Percentiles rank a stretch among this genome's conserved stretches.
Conservation (phyloP, 2,113 vertebrate species). For the Turdus rufiventris region DNA sequence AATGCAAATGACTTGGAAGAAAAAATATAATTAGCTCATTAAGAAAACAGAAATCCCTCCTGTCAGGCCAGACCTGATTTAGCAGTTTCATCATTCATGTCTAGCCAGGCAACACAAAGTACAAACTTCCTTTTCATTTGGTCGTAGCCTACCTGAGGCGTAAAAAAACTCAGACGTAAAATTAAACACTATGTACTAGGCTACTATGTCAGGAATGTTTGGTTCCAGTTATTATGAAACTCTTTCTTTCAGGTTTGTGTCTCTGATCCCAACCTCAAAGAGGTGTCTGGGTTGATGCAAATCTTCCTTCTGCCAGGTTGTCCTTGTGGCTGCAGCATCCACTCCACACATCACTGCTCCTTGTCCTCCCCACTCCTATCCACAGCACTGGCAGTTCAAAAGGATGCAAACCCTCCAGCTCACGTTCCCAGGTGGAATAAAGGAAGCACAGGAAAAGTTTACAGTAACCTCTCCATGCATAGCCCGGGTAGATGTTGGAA, state of each 20-base stretch:
- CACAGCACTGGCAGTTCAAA: background rate
- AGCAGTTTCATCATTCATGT: background rate
- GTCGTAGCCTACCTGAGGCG: background rate
- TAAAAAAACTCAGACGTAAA: background rate
- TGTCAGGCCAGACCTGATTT: background rate
- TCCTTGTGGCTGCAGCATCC: background rate
- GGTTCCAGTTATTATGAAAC: background rate
- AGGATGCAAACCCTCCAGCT: background rate
- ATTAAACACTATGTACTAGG: background rate
- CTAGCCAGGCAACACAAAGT: background rate
- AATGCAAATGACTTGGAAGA: slow-evolving; percentile 1
- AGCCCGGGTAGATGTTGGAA: background rate
- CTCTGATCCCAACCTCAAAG: background rate
- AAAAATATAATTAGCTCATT: slow-evolving; percentile 27
- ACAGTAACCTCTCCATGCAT: background rate
- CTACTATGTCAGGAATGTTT: background rate
- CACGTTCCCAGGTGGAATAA: background rate
- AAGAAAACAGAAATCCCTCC: slow-evolving; percentile 9
- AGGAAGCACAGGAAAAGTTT: background rate
- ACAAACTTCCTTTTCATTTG: background rate
- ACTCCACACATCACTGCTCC: fast-evolving
- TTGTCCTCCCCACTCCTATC: background rate
- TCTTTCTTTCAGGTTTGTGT: background rate
- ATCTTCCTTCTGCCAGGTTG: background rate
- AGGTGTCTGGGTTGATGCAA: background rate